Conservation (phyloP, 2,797 vertebrate species). For the Stomatorhinus walkeri region DNA sequence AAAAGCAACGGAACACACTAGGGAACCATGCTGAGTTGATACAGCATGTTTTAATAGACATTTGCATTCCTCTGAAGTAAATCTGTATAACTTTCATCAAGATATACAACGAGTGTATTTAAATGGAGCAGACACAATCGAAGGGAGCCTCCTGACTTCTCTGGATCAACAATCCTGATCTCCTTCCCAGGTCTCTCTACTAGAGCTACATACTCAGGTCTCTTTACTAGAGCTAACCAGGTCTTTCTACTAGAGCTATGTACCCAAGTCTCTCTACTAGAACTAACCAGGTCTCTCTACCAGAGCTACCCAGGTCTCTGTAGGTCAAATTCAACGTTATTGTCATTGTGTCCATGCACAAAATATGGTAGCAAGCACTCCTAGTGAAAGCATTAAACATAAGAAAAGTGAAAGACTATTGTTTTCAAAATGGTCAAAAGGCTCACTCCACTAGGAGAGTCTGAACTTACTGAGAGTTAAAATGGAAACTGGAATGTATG, state of each 20-base stretch:
- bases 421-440: not conserved
- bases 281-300: not conserved
- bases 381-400: not conserved
- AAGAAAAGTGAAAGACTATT: not conserved
- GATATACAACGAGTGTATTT: not conserved
- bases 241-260: not conserved
- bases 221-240: not conserved
- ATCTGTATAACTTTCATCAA: constrained; percentile 9
- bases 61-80: constrained; percentile 5
- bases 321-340: not conserved
- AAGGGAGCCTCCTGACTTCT: not conserved
- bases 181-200: not conserved
- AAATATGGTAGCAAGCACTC: not conserved
- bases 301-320: not conserved
- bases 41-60: not conserved
- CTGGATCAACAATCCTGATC: not conserved
- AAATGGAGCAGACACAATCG: not conserved
- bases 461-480: not conserved
- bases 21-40: not conserved
- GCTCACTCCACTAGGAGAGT: not conserved
- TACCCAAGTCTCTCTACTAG: not conserved
- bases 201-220: not conserved
- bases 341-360: not conserved
- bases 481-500: not conserved
- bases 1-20: not conserved